Evolutionary conservation across 2,113 vertebrate species (phyloP).

Genomic region (Grus americana): DNA sequence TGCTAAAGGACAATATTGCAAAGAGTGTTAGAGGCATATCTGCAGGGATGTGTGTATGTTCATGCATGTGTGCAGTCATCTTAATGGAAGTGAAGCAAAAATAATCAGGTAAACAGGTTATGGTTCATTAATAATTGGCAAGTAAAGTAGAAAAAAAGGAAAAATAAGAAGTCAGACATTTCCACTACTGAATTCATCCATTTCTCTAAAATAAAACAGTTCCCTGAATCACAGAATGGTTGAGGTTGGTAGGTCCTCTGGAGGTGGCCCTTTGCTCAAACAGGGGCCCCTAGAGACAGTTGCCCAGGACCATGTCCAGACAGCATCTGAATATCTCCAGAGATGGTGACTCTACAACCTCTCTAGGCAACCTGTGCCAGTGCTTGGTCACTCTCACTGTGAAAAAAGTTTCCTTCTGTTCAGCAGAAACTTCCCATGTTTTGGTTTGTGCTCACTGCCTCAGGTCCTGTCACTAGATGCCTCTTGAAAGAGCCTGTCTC

Average conservation of each 20-base stretch:
- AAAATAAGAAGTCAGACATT: not conserved
- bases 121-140: slow-evolving; percentile 22
- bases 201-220: not conserved
- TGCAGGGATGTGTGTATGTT: not conserved
- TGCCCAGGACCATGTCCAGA: not conserved
- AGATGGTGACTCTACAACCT: not conserved
- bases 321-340: not conserved
- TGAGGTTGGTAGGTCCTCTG: not conserved
- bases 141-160: not conserved
- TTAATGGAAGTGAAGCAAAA: slow-evolving; percentile 11
- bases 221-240: not conserved
- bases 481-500: not conserved
- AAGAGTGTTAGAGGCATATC: not conserved
- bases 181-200: not conserved
- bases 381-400: not conserved
- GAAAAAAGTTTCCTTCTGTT: not conserved
- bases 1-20: not conserved
- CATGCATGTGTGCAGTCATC: not conserved
- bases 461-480: not conserved
- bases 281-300: fast-evolving
- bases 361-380: not conserved
- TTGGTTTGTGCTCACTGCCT: not conserved
- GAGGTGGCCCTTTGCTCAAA: not conserved
- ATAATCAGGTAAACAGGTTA: slow-evolving; percentile 19
- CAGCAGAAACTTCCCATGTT: not conserved